Conservation (phyloP, 2,797 vertebrate genomes). For the Eulemur coronatus region DNA sequence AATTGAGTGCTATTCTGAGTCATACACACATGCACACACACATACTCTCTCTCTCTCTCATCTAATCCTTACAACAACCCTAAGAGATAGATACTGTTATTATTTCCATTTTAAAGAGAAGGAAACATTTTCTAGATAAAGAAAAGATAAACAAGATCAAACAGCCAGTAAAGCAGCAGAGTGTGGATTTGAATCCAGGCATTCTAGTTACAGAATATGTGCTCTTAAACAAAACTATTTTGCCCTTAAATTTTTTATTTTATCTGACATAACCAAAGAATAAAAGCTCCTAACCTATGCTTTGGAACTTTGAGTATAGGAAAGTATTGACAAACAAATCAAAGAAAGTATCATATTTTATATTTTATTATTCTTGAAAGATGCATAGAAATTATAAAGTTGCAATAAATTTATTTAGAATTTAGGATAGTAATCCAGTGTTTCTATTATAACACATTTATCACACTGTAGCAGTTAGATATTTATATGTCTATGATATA, state of each 20-base stretch:
- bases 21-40: neutral
- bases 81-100: neutral
- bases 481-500: constrained; percentile 6
- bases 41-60: neutral
- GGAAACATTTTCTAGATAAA: neutral
- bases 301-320: neutral
- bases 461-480: neutral
- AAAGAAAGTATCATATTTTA: constrained; percentile 11
- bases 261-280: neutral
- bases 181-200: neutral
- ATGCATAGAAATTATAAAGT: neutral
- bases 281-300: neutral
- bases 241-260: neutral
- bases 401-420: neutral
- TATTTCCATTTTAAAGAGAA: neutral
- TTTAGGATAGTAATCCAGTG: neutral
- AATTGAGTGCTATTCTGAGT: neutral
- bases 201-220: neutral
- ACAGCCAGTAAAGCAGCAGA: neutral
- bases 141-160: constrained; percentile 8
- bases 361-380: constrained; percentile 27
- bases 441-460: neutral
- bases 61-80: neutral
- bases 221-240: neutral
- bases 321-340: neutral